phyloP scores from a whole-genome alignment of 2,113 vertebrate species.

The Camelus dromedarius region DNA sequence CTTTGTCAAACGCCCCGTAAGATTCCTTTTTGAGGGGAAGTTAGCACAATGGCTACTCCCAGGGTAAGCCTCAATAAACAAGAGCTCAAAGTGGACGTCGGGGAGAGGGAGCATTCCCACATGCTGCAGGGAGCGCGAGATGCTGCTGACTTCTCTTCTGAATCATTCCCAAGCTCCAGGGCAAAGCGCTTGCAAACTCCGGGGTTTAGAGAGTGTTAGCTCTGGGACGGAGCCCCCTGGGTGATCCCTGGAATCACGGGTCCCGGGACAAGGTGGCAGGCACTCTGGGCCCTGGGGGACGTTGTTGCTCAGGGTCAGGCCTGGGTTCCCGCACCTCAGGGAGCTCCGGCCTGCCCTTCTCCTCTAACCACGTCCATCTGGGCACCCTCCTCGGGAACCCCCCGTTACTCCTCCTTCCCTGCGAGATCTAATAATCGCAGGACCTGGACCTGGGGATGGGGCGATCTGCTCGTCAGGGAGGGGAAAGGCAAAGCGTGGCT shows the following conservation, averaged over 20 bases:
- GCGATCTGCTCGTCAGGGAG: no score
- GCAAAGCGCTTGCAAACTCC: not conserved
- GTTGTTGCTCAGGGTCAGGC: not conserved
- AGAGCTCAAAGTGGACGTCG: not conserved
- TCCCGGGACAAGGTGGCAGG: not conserved
- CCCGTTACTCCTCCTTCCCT: not conserved
- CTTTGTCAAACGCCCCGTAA: not conserved
- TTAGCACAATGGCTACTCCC: not conserved
- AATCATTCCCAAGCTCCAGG: not conserved
- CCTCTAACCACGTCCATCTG: not conserved
- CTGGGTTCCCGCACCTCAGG: not conserved
- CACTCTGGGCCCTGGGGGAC: not conserved
- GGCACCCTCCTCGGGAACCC: not conserved
- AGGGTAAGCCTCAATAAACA: not conserved
- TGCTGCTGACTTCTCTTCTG: not conserved
- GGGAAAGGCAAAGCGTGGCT: not conserved
- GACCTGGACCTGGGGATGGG: not conserved
- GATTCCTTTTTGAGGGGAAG: not conserved
- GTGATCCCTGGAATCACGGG: not conserved
- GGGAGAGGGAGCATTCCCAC: not conserved
- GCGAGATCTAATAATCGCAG: not conserved
- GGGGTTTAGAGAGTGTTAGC: rapidly evolving
- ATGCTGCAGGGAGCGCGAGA: not conserved
- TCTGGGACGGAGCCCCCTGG: not conserved
- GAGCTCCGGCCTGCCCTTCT: not conserved